A percentile compares a stretch with the other conserved stretches of the same genome.
Conservation (phyloP, 2,797 vertebrate species). For the Heteromormyrus szaboi region DNA sequence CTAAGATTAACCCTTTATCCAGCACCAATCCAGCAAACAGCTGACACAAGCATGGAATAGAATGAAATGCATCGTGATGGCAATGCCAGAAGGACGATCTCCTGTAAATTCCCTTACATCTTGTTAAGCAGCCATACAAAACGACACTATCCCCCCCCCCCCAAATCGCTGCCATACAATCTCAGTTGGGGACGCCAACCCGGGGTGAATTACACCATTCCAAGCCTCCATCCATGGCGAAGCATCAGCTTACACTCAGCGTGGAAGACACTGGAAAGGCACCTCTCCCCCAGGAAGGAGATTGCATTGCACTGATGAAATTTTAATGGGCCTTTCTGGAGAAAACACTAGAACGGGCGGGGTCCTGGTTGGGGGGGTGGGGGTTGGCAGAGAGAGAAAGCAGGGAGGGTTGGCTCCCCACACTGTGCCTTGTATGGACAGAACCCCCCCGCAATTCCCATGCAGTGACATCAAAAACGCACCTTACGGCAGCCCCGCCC, state of each 20-base stretch:
- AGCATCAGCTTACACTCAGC: conserved; percentile 23
- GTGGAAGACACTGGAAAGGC: conserved; percentile 36
- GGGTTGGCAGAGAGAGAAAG: neutral
- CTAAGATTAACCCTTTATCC: conserved; percentile 1
- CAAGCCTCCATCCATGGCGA: conserved; percentile 21
- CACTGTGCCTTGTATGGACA: conserved; percentile 14
- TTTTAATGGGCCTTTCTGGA: conserved; percentile 77
- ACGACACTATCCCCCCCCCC: neutral
- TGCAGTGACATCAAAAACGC: neutral
- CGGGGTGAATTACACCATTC: conserved; percentile 19
- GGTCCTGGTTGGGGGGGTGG: conserved; percentile 53
- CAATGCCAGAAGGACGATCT: conserved; percentile 13
- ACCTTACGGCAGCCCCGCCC: neutral
- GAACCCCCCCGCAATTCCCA: neutral
- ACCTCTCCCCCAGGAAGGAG: conserved; percentile 39
- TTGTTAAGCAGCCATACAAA: conserved; percentile 37
- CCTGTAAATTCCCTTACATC: conserved; percentile 37
- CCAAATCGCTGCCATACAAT: conserved; percentile 33
- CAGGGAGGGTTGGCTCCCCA: conserved; percentile 36
- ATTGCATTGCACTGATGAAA: conserved; percentile 73
- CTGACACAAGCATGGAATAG: conserved; percentile 1
- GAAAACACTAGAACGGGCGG: conserved; percentile 67
- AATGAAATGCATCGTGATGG: conserved; percentile 33
- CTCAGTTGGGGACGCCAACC: conserved; percentile 10
- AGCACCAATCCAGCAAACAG: neutral